Evolutionary conservation across 1,140 invertebrate genomes (phyloP), one percentile per base, ranked within the genome.

Genomic region (Drosophila grimshawi): DNA sequence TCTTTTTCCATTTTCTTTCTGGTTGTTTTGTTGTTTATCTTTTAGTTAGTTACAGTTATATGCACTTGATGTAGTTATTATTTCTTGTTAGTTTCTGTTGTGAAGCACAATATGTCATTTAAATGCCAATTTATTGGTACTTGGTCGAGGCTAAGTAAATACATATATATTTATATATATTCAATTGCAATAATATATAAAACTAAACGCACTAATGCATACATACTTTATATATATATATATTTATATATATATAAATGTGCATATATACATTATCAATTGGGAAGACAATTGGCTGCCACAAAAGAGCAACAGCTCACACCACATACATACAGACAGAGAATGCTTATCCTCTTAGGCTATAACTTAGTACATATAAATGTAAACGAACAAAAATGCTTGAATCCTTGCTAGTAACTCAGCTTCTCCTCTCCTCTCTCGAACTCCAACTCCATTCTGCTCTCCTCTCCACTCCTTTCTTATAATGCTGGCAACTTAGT

Each of bases 61-160:
- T 60, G 46, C 29, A 78, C 70, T 68, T 62, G 65, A 49, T 76
- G 51, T 72, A 45, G 7, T 53, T 79, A 6, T 37, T 57, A 30
- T 57, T 56, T 32, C 56, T 2, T 32, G 27, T 73, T 77, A 19
- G 19, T 19, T 19, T 19, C 19, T 19, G 43, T 71, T 77, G 80
- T 73, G 76, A 88, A 88, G 81, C 83, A 89, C 76, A 80, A 80
- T 43, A 43, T 77, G 85, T 89, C 85, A 81, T 63, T 89, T 89
- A 89, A 89, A 89, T 89, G 85, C 85, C 85, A 89, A 89, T 89
- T 81, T 78, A 76, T 89, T 89, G 85, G 85, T 89, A 89, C 85
- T 89, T 89, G 83, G 83, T 86, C 83, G 77, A 70, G 68, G 80
- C 85, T 88, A 83, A 65, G 46, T 80, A 80, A 86, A 86, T 75